These are phyloP conservation scores for Apogon hyalosoma DNA, from an alignment of 2,797 vertebrate species.

Conservation along the genomic window DNA sequence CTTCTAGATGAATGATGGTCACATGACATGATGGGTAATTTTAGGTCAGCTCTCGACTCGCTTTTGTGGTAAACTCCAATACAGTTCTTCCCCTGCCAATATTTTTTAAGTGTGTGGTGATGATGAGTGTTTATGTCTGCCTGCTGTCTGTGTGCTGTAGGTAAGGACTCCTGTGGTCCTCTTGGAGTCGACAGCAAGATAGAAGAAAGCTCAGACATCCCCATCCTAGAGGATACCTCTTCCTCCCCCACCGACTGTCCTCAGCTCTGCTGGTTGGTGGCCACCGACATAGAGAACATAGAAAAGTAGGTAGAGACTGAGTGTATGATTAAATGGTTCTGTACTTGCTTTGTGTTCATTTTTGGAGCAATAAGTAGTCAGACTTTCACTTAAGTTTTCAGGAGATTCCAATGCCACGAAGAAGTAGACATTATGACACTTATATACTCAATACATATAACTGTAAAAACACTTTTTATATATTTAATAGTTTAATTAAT, in stretches of 20 bases:
- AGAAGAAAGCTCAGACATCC: constrained; percentile 91
- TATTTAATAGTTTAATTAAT: no score
- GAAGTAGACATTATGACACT: neutral
- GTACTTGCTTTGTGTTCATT: neutral
- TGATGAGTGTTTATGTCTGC: neutral
- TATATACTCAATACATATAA: no score
- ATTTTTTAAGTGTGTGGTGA: neutral
- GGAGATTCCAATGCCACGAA: neutral
- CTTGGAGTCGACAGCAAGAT: constrained; percentile 86
- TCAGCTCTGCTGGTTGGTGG: constrained; percentile 92
- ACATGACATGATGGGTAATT: constrained; percentile 3
- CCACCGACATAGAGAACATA: constrained; percentile 95
- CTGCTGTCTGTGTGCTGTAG: constrained; percentile 72
- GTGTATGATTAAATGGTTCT: neutral
- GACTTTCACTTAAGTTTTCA: no score
- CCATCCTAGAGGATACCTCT: constrained; percentile 92
- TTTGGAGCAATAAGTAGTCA: neutral
- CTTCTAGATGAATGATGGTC: neutral
- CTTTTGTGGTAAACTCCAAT: neutral
- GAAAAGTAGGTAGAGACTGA: constrained; percentile 85
- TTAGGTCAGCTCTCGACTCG: neutral
- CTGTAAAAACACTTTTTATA: no score
- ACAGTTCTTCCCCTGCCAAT: neutral
- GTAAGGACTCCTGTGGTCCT: constrained; percentile 85
- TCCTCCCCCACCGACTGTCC: constrained; percentile 90